phyloP scores from a whole-genome alignment of 1,140 invertebrate genomes.

The Chironomus striatipennis region DNA sequence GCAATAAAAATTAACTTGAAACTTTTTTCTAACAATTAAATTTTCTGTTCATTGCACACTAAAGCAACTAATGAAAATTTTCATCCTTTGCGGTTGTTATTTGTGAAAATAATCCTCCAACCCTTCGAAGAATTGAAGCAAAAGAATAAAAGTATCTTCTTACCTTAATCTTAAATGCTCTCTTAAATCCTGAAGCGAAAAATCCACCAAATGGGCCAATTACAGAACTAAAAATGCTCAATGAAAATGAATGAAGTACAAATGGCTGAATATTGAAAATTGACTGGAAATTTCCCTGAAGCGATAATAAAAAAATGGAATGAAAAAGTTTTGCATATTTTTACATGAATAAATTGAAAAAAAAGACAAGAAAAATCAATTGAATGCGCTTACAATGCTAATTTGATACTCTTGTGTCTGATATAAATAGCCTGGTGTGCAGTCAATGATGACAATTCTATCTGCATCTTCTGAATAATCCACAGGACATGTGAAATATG shows the following conservation, averaged over 20 bases:
- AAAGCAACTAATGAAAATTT: too few relatives aligned
- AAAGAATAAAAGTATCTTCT: background rate
- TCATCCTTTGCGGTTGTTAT: too few relatives aligned
- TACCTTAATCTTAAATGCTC: slow-evolving; percentile 84
- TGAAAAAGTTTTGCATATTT: slow-evolving; percentile 25
- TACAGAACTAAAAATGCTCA: slow-evolving; percentile 78
- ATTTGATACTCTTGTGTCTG: slow-evolving; percentile 58
- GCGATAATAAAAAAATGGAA: slow-evolving; percentile 39
- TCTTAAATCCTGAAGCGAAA: slow-evolving; percentile 85
- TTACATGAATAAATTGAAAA: too few relatives aligned
- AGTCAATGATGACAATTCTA: slow-evolving; percentile 65
- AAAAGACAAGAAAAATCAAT: too few relatives aligned
- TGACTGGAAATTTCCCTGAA: slow-evolving; percentile 47
- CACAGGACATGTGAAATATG: slow-evolving; percentile 82
- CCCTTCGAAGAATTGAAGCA: too few relatives aligned
- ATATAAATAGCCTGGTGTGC: slow-evolving; percentile 66
- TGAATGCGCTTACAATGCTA: slow-evolving; percentile 33
- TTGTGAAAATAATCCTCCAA: too few relatives aligned
- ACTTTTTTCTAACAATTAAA: too few relatives aligned
- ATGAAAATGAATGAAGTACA: slow-evolving; percentile 68
- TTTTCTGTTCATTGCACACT: too few relatives aligned
- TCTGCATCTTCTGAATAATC: slow-evolving; percentile 61
- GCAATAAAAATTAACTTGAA: too few relatives aligned
- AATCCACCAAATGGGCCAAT: slow-evolving; percentile 89
- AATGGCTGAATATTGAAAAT: slow-evolving; percentile 67